Base-by-base conservation (phyloP, 2,113 vertebrate species). In the Rhipidura dahli region DNA sequence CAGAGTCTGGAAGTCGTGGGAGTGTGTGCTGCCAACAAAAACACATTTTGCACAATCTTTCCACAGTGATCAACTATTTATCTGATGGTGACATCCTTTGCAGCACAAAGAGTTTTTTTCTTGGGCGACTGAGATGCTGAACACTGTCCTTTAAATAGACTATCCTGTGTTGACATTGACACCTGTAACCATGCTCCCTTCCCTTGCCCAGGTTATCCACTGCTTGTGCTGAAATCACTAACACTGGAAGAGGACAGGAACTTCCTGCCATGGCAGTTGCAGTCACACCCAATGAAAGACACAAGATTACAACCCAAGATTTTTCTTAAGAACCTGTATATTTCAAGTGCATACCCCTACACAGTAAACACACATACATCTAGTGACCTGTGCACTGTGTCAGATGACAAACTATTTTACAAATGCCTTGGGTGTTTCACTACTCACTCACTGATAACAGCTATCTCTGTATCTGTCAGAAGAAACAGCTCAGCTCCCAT, bases 1-100 rank as follows among this genome's bases (percentile, higher is more conserved):
- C 94, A 92, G 89, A 94, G 94, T 94, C 71, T 94, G 71, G 66
- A 94, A 94, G n/a, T 47, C 66, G 80, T 7, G 19, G 19, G 27
- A 59, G 7, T 6, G 11, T 47, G 10, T 17, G 13, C 27, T 96
- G 94, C 94, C 94, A 96, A 96, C 35, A 86, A 91, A 95, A 95
- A 83, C 87, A 83, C 18, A 59, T 83, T 94, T 83, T 91, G 47
- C 40, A 91, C 76, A 87, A 85, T 37, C 42, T 37, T 93, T 83
- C 30, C 24, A 47, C 14, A 30, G 45, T 3, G 15, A 93, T 59
- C 59, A 78, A 91, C 5, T 69, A 63, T 54, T 95, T 83, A 24
- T 47, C 79, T 42, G 9, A 30, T 47, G 54, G 39, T 2, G 5
- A 93, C 24, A 73, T 47, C 30, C 35, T 87, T 23, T n/a, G 40